Base-by-base conservation (phyloP, 1,140 invertebrate genomes). In the Sitobion miscanthi region DNA sequence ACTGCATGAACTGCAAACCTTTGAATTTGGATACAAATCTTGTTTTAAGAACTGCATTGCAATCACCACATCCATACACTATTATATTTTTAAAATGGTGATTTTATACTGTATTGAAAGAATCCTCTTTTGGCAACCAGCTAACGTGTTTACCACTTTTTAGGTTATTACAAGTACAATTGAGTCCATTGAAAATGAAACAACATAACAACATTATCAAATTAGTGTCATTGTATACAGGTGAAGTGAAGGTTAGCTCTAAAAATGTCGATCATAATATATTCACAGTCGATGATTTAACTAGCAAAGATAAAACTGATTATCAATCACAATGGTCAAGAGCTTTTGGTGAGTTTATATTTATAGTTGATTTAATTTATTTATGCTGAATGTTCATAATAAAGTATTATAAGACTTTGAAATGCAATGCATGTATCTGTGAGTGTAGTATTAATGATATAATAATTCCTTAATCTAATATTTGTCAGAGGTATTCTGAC, bases 61-160 rank as follows among this genome's bases (percentile, higher is more conserved):
- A 93, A n/a, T 42, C 77, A 54, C 47, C 91, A 7, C 91, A 93
- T 85, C 42, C n/a, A 42, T 57, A n/a, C 20, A 93, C 91, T 38
- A 30, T 2, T 86, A 52, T 85, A 85, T 93, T 93, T 93, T 93
- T 93, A 93, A 93, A 85, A 85, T 93, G 91, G 91, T 93, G n/a
- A 92, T 47, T 49, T 11, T 62, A 38, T 82, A 82, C 0, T 1
- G 35, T 20, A 77, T 47, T 35, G 21, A 90, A 90, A 90, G 21
- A 77, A n/a, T 25, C 25, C 2, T 1, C 6, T 47, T 20, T 30
- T 92, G 11, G 25, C 35, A 49, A 45, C 17, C 0, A 17, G 9
- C 7, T 92, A 49, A 90, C 2, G 0, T 47, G 30, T 69, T 69
- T 52, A 83, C 17, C 45, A 7, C 7, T 69, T 90, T 69, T 90